Conservation (phyloP, 2,888 invertebrate genomes). For the Chironomus tentans region DNA sequence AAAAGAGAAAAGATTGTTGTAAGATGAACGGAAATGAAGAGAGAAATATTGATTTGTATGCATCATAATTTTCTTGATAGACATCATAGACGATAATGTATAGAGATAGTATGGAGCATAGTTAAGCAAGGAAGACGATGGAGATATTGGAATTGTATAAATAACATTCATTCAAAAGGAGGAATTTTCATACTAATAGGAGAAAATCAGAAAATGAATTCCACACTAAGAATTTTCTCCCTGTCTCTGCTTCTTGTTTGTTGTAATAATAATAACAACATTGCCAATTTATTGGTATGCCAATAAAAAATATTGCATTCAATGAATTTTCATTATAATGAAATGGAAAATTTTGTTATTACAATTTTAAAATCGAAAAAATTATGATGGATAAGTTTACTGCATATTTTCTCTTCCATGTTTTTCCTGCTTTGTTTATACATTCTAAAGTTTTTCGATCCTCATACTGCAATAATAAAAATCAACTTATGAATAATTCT, state of each 20-base stretch:
- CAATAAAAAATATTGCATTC: neutral
- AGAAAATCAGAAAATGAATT: neutral
- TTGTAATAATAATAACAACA: neutral
- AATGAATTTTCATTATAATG: neutral
- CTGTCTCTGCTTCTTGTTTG: neutral
- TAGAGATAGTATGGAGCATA: no score
- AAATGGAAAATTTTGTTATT: neutral
- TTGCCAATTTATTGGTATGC: neutral
- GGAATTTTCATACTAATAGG: slow-evolving; percentile 25
- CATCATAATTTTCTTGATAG: neutral
- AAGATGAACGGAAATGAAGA: no score
- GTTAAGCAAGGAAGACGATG: neutral
- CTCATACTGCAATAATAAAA: no score
- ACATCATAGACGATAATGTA: no score
- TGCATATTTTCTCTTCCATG: no score
- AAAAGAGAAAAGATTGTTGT: no score
- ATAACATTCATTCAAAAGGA: neutral
- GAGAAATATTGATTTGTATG: neutral
- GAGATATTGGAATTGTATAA: neutral
- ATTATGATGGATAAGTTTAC: neutral
- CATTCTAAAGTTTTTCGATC: no score
- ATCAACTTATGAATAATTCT: no score
- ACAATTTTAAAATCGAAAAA: neutral
- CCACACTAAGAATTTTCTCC: neutral
- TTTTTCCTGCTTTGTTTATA: no score